A percentile compares a stretch with the other conserved stretches of the same genome.
Conservation (phyloP, 2,113 vertebrate species). For the Nothoprocta perdicaria region DNA sequence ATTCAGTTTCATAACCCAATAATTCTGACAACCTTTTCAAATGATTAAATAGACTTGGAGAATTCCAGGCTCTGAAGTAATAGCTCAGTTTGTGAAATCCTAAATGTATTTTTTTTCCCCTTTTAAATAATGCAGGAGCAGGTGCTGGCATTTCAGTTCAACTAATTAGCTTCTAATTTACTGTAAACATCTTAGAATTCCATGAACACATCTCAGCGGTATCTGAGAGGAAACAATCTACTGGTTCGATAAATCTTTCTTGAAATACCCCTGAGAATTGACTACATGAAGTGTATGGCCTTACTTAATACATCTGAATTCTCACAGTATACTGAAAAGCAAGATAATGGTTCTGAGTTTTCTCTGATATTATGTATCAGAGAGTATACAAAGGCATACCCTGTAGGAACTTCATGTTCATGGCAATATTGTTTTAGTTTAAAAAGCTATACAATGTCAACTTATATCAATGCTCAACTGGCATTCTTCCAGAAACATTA, state of each 20-base stretch:
- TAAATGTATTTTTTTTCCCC: background rate
- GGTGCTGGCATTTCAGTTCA: slow-evolving; percentile 74
- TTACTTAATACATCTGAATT: slow-evolving; percentile 34
- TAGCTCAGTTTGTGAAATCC: slow-evolving; percentile 50
- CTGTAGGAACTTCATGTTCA: slow-evolving; percentile 4
- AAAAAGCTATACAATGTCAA: background rate
- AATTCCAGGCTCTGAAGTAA: slow-evolving; percentile 49
- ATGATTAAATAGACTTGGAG: slow-evolving; percentile 62
- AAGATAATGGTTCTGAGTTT: background rate
- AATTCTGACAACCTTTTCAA: slow-evolving; percentile 64
- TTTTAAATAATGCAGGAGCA: slow-evolving; percentile 74
- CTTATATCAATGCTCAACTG: background rate
- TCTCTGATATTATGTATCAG: background rate
- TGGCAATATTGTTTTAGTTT: slow-evolving; percentile 22
- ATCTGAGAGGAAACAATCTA: slow-evolving; percentile 71
- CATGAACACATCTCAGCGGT: slow-evolving; percentile 58
- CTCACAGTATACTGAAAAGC: slow-evolving; percentile 15
- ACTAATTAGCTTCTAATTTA: slow-evolving; percentile 79
- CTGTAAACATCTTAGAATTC: slow-evolving; percentile 76
- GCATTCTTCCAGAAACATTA: background rate
- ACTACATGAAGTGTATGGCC: slow-evolving; percentile 17
- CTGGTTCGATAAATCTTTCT: slow-evolving; percentile 71
- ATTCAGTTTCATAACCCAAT: slow-evolving; percentile 50
- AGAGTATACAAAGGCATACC: background rate
- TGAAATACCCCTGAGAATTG: slow-evolving; percentile 65